Evolutionary conservation across 2,888 invertebrate genomes (phyloP), one percentile per base, ranked within the genome.

Genomic region (Smittia aterrima): DNA sequence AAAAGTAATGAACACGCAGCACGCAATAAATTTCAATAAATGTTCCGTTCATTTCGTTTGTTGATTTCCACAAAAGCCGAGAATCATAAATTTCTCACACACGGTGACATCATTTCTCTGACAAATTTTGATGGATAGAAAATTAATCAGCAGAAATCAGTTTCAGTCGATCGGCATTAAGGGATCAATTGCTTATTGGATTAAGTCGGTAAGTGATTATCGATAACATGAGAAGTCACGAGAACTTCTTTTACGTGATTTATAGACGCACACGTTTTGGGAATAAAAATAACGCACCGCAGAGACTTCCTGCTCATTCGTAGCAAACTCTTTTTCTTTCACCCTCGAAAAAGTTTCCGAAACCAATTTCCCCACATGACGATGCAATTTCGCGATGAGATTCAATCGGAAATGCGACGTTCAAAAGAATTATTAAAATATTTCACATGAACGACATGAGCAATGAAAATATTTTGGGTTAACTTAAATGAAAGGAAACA

Each of bases 71-170:
- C 22, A 7, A 18, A n/a, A 47, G 11, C 18, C 2, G n/a, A 2
- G 20, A 22, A 18, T 22, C 58, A 58, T 58, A 58, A 58, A 58
- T 58, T 58, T 58, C 58, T 58, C 58, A 58, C 58, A 18, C 2
- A 9, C 58, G 22, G 18, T 11, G 58, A 58, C 18, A n/a, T 47
- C 47, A 47, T 47, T 64, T 64, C 64, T 70, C 2, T 70, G 70
- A 70, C 54, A 70, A 70, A 70, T 70, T 70, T 70, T 70, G 54
- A 70, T 70, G n/a, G 70, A 70, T 70, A 18, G 70, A n/a, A 18
- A 54, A 27, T 53, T 54, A 70, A 70, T 70, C 70, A 70, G 22
- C 7, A 27, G 4, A 54, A 70, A 27, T 54, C 32, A 54, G 27
- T 67, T 70, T 41, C 11, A 20, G 6, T 11, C 18, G 25, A 53